These are phyloP conservation scores for Parambassis ranga DNA, from an alignment of 2,797 vertebrate genomes.

Conservation along the genomic window DNA sequence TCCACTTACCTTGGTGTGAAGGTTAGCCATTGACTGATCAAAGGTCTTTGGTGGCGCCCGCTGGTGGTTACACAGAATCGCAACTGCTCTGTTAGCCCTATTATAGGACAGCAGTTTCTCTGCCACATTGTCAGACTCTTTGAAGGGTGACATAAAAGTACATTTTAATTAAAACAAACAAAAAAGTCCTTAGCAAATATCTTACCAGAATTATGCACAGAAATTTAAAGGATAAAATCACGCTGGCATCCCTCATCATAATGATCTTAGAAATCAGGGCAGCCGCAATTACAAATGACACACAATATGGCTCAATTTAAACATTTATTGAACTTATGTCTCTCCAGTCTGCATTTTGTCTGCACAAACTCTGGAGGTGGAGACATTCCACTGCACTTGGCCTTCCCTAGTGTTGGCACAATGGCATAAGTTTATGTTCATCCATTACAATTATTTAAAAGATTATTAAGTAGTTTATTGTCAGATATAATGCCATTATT, in stretches of 20 bases:
- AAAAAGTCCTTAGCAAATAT: not conserved
- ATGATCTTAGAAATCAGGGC: too few species aligned
- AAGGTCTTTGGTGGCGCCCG: conserved; percentile 84
- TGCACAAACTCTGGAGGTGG: too few species aligned
- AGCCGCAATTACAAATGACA: too few species aligned
- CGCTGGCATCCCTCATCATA: not conserved
- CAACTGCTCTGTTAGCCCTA: conserved; percentile 83
- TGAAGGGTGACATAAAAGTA: not conserved
- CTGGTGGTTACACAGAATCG: conserved; percentile 86
- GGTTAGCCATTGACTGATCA: conserved; percentile 84
- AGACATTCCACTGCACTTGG: too few species aligned
- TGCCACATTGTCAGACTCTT: conserved; percentile 70
- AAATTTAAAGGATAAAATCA: not conserved
- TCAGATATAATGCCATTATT: too few species aligned
- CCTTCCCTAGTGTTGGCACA: too few species aligned
- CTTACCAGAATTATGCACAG: not conserved
- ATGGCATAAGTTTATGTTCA: too few species aligned
- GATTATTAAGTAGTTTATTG: too few species aligned
- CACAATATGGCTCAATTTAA: too few species aligned
- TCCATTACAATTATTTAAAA: too few species aligned
- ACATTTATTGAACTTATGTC: too few species aligned
- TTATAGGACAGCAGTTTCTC: conserved; percentile 85
- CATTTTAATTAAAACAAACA: conserved; percentile 1
- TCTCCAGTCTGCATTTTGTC: not conserved
- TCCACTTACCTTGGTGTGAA: conserved; percentile 74